Evolutionary conservation across 1,140 invertebrate genomes (phyloP).

Genomic region (Hyles vespertilio): DNA sequence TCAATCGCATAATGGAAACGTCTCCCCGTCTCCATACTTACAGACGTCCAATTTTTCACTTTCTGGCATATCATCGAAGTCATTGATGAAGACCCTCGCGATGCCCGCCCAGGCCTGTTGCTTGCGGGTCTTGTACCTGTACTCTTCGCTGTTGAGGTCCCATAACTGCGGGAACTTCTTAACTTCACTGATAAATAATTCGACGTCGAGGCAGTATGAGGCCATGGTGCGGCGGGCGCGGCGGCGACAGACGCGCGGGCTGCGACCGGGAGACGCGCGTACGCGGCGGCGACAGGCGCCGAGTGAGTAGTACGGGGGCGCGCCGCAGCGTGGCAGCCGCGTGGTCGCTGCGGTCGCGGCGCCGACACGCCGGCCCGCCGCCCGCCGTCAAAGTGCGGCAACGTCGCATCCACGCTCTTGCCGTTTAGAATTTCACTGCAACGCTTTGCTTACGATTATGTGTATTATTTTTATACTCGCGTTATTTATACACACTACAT

Average conservation of each 20-base stretch:
- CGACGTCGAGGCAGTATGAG: constrained; percentile 42
- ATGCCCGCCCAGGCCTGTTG: constrained; percentile 43
- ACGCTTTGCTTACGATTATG: neutral
- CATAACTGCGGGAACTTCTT: constrained; percentile 50
- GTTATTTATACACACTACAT: too few relatives aligned
- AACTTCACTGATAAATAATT: constrained; percentile 52
- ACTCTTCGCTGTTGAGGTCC: constrained; percentile 41
- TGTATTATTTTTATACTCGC: too few relatives aligned
- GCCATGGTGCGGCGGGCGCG: constrained; percentile 11
- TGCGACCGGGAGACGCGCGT: constrained; percentile 12
- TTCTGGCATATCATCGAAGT: constrained; percentile 41
- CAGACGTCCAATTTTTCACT: constrained; percentile 44
- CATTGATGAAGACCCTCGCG: constrained; percentile 39
- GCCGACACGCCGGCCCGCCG: constrained; percentile 19
- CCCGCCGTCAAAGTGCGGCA: neutral
- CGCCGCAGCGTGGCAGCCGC: constrained; percentile 20
- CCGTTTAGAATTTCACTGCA: neutral
- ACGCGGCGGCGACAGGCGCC: constrained; percentile 22
- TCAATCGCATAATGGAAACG: too few relatives aligned
- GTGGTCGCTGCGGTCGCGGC: constrained; percentile 27
- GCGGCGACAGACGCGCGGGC: constrained; percentile 15
- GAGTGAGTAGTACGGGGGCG: constrained; percentile 17
- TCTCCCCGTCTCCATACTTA: constrained; percentile 29
- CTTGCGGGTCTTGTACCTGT: constrained; percentile 35
- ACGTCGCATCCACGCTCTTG: neutral